These are phyloP conservation scores for Leucopternis melanops DNA, from an alignment of 2,113 vertebrate species.

Conservation along the genomic window DNA sequence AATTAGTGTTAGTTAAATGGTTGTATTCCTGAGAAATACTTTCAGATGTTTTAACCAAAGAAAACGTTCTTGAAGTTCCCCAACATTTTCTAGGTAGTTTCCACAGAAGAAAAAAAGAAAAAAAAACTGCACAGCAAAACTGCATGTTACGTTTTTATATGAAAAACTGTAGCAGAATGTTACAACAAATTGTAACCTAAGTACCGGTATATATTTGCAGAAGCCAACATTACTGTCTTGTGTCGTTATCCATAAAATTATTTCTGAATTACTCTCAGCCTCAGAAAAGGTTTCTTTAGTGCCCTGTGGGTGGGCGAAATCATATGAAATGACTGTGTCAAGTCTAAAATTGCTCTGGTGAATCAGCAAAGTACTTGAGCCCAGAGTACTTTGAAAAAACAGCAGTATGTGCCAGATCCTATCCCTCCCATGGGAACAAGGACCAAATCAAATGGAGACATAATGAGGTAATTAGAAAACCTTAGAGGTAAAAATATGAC, in stretches of 20 bases:
- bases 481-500: background rate
- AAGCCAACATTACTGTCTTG: background rate
- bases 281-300: background rate
- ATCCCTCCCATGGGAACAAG: background rate
- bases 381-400: background rate
- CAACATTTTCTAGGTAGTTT: background rate
- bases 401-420: background rate
- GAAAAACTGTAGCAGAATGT: background rate
- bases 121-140: background rate
- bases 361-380: background rate
- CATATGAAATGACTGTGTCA: background rate
- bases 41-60: background rate
- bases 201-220: background rate
- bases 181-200: background rate
- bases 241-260: background rate
- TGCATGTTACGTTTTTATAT: background rate
- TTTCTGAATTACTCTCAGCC: background rate
- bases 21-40: background rate
- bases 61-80: background rate
- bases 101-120: background rate
- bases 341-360: background rate
- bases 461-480: background rate
- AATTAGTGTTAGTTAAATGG: background rate
- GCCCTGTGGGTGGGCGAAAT: background rate
- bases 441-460: background rate